phyloP scores from a whole-genome alignment of 2,888 invertebrate genomes.

The Chrysina gloriosa region DNA sequence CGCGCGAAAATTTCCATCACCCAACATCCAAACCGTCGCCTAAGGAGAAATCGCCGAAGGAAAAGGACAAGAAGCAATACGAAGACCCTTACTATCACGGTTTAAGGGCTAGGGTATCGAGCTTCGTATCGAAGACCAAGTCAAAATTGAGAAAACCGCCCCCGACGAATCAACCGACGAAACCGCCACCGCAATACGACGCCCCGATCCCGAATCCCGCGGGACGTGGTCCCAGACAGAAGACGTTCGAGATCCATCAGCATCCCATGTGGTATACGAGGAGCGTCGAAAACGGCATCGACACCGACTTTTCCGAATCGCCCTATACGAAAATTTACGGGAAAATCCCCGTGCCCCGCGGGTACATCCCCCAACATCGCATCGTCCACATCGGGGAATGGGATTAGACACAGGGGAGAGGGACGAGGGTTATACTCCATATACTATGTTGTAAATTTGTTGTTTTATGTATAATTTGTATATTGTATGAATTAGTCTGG shows the following conservation, averaged over 20 bases:
- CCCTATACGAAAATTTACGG: slow-evolving; percentile 39
- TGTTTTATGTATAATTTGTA: not conserved
- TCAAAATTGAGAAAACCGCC: slow-evolving; percentile 47
- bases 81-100: slow-evolving; percentile 81
- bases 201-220: not conserved
- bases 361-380: slow-evolving; percentile 31
- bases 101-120: slow-evolving; percentile 75
- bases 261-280: slow-evolving; percentile 42
- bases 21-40: slow-evolving; percentile 59
- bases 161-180: slow-evolving; percentile 19
- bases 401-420: slow-evolving; percentile 9
- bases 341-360: slow-evolving; percentile 34
- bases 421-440: too few species aligned
- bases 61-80: slow-evolving; percentile 69
- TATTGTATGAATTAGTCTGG: not conserved
- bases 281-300: slow-evolving; percentile 37
- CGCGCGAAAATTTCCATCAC: slow-evolving; percentile 67
- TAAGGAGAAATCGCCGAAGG: slow-evolving; percentile 57
- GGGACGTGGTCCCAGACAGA: not conserved
- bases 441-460: too few species aligned
- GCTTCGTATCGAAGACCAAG: slow-evolving; percentile 70
- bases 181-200: slow-evolving; percentile 25
- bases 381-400: slow-evolving; percentile 33
- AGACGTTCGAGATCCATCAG: slow-evolving; percentile 17
- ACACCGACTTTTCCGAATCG: slow-evolving; percentile 36